A percentile compares a stretch with the other conserved stretches of the same genome.
phyloP scores from a whole-genome alignment of 2,888 invertebrate genomes.

The Lomographa bimaculata region DNA sequence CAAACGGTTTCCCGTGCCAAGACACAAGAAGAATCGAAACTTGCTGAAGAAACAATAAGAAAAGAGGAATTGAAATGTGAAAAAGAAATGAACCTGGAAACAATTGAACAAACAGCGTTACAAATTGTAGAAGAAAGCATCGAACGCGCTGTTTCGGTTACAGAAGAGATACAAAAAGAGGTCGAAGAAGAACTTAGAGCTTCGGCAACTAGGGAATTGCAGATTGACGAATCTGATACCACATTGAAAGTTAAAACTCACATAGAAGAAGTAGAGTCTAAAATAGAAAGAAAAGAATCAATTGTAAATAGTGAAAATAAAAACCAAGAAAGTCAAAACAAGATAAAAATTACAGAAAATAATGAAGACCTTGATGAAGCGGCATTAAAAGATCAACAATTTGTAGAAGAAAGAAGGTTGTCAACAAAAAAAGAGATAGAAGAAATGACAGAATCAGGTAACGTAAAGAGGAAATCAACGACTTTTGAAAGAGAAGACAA shows the following conservation, averaged over 20 bases:
- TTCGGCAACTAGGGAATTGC: conserved; percentile 20
- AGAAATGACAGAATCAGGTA: conserved; percentile 5
- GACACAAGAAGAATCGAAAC: conserved; percentile 20
- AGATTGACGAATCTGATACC: conserved; percentile 19
- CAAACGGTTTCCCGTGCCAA: conserved; percentile 1
- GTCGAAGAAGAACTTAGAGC: conserved; percentile 46
- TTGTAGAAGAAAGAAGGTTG: conserved; percentile 6
- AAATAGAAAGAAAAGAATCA: conserved; percentile 3
- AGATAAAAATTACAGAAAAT: conserved; percentile 11
- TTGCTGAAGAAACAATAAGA: conserved; percentile 19
- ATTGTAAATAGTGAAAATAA: too few species aligned
- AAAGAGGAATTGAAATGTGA: conserved; percentile 39
- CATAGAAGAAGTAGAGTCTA: conserved; percentile 11
- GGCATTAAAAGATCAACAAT: conserved; percentile 5
- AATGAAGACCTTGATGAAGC: neutral
- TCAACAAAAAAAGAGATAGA: conserved; percentile 15
- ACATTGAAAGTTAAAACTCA: conserved; percentile 2
- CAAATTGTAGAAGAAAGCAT: conserved; percentile 64
- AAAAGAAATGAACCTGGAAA: conserved; percentile 50
- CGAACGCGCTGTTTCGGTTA: conserved; percentile 58
- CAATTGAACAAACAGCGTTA: conserved; percentile 61
- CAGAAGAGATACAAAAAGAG: conserved; percentile 62
- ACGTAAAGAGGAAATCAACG: conserved; percentile 12
- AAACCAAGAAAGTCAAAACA: conserved; percentile 4
- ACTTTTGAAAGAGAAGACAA: conserved; percentile 3